Base-by-base conservation (phyloP, 2,888 invertebrate genomes). In the Nycteola revayana region DNA sequence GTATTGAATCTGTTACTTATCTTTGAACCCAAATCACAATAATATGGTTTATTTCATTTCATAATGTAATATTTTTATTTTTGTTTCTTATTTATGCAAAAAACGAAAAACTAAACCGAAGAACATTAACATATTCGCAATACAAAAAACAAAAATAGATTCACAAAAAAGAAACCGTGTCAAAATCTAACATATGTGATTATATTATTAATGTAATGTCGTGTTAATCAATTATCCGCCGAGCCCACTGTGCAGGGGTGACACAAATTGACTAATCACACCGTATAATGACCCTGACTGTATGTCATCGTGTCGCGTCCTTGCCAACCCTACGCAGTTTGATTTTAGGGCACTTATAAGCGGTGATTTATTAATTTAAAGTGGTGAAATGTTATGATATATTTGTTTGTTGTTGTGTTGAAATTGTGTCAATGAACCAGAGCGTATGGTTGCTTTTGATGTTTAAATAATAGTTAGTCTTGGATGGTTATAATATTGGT, bases 211-310 rank as follows among this genome's bases (percentile, higher is more conserved):
- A 80, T n/a, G 76, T 69, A 69, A 76, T 70, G 75, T 78, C 76
- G 75, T 76, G 56, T 75, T 79, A 82, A 87, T 88, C 86, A 87
- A 86, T 86, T 86, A 78, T 75, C 69, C 55, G 60, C 59, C 62
- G 66, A 65, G 58, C 50, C 53, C 60, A 56, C 58, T 52, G 49
- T 48, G 54, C 41, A 51, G 67, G 76, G 76, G 72, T 63, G 70
- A 64, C 73, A 66, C 71, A 75, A 78, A 75, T 77, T 79, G 60
- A 76, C 82, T 81, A 80, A 79, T 85, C 77, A 80, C 78, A 74
- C 75, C 81, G 71, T 60, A 54, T 73, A 74, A 74, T 73, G 70
- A 75, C 61, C 56, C 44, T 52, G 48, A 51, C 53, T 49, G 57
- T 55, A 53, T 67, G 62, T 65, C 67, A 64, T 53, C 60, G 45